Evolutionary conservation across 2,888 invertebrate genomes (phyloP), one percentile per base, ranked within the genome.

Genomic region (Pseudococcus viburni): DNA sequence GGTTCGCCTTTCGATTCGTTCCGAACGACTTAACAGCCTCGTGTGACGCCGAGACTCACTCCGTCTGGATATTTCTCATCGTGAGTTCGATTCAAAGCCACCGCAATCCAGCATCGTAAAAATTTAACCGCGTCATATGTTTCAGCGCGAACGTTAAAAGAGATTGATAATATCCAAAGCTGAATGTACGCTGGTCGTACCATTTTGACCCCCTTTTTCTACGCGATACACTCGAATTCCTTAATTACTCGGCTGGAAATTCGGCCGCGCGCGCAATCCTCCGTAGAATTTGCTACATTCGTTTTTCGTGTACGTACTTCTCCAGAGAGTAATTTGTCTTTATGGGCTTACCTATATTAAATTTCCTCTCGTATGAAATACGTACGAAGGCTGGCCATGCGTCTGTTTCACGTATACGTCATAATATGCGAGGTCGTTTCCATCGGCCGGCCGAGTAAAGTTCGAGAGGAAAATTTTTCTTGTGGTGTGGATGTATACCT

Each of bases 261-360:
- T 77, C 19, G 22, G 22, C 39, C 77, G 48, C 77, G 68, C 59
- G 51, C 51, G 51, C 22, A 87, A 87, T 87, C 73, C 87, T 87
- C 87, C 17, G 87, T 51, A 80, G 87, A 87, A 87, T 87, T 87
- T 77, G 46, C 73, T 80, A 77, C 77, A 87, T 87, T 87, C 80
- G 87, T 87, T 87, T 87, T 87, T 87, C 87, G 80, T 77, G 87
- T 87, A 51, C 80, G 19, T 46, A 73, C 87, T 87, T 51, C 87
- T 87, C 87, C 46, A 19, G 87, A 87, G 87, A 87, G 87, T 87
- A 87, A 87, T 73, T 87, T 87, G 87, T 87, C 87, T 87, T 87
- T 87, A 87, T 87, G 46, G 87, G 87, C 87, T 39, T 55, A 19
- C 26, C 26, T 33, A 33, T 39, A 77, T 77, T 77, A 77, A 77